phyloP scores from a whole-genome alignment of 2,888 invertebrate genomes.

The Caradrina clavipalpis region DNA sequence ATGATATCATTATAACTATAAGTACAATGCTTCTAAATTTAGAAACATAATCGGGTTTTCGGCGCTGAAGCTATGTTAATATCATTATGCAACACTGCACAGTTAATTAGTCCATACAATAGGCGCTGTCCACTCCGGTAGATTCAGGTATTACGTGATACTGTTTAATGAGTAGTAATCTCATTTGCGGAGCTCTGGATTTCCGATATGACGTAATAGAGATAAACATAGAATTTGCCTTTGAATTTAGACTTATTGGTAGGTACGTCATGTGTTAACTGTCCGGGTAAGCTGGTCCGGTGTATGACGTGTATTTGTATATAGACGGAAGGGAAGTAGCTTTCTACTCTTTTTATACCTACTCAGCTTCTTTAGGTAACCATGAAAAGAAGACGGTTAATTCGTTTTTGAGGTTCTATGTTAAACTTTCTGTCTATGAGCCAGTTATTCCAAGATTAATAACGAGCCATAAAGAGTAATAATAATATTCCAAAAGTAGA shows the following conservation, averaged over 20 bases:
- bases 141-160: slow-evolving; percentile 27
- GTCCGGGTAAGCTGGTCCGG: neutral
- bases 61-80: neutral
- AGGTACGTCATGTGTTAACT: slow-evolving; percentile 27
- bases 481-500: too few relatives aligned
- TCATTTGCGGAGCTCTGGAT: slow-evolving; percentile 11
- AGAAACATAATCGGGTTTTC: slow-evolving; percentile 35
- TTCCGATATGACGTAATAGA: slow-evolving; percentile 32
- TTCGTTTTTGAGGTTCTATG: too few relatives aligned
- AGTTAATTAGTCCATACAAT: slow-evolving; percentile 19
- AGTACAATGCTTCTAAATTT: slow-evolving; percentile 30
- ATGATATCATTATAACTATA: slow-evolving; percentile 6
- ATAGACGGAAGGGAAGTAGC: neutral
- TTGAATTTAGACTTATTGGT: slow-evolving; percentile 27
- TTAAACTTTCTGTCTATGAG: too few relatives aligned
- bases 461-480: too few relatives aligned
- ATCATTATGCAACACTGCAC: slow-evolving; percentile 31
- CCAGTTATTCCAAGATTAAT: too few relatives aligned
- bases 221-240: slow-evolving; percentile 9
- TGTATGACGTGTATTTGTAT: slow-evolving; percentile 20
- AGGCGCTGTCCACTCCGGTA: neutral
- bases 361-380: too few relatives aligned
- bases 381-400: too few relatives aligned
- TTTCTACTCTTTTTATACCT: neutral
- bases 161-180: slow-evolving; percentile 45